phyloP scores from a whole-genome alignment of 2,888 invertebrate genomes.

The Leucoptera coffeella region DNA sequence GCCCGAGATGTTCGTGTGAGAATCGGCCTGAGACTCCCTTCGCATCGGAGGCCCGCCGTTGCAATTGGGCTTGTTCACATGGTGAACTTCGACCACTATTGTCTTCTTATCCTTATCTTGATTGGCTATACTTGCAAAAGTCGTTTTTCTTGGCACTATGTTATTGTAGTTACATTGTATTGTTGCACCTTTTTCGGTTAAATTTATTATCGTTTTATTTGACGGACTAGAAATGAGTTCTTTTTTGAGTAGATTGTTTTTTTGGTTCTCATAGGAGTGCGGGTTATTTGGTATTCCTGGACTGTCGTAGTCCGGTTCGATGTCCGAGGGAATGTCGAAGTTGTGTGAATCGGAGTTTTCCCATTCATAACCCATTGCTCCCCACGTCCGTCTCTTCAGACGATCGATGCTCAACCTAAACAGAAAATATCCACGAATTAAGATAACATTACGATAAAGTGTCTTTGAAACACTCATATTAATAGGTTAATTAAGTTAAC shows the following conservation, averaged over 20 bases:
- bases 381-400: conserved; percentile 52
- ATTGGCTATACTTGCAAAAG: conserved; percentile 18
- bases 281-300: conserved; percentile 46
- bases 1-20: conserved; percentile 14
- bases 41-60: conserved; percentile 20
- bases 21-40: conserved; percentile 7
- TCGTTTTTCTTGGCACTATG: conserved; percentile 29
- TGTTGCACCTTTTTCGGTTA: conserved; percentile 65
- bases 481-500: no score
- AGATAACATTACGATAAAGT: no score
- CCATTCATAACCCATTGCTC: conserved; percentile 55
- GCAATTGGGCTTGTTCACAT: conserved; percentile 22
- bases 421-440: conserved; percentile 5
- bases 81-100: conserved; percentile 72
- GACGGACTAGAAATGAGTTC: conserved; percentile 34
- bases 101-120: conserved; percentile 52
- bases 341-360: conserved; percentile 39
- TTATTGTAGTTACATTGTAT: conserved; percentile 60
- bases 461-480: no score
- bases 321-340: conserved; percentile 43
- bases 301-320: conserved; percentile 39
- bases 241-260: conserved; percentile 17
- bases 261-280: conserved; percentile 33
- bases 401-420: conserved; percentile 36
- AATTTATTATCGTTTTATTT: conserved; percentile 67